Evolutionary conservation across 2,797 vertebrate species (phyloP).

Genomic region (Esox lucius): DNA sequence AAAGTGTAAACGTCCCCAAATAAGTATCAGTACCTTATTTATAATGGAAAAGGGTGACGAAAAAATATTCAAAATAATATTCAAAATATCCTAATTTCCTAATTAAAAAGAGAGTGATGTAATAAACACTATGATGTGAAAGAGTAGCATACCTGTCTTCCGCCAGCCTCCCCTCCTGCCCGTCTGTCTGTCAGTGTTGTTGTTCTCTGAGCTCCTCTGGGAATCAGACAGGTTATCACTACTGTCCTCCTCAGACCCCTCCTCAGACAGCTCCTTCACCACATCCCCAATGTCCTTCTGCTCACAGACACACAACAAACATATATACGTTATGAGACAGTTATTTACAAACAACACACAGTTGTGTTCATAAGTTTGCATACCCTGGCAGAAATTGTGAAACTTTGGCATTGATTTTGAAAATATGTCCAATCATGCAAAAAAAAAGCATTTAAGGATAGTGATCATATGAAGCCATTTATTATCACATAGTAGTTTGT

Average conservation of each 20-base stretch:
- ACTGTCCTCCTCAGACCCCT: slow-evolving; percentile 92
- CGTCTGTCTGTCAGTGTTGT: slow-evolving; percentile 77
- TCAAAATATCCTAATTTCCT: background rate
- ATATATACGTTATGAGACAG: slow-evolving; percentile 7
- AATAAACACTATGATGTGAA: slow-evolving; percentile 13
- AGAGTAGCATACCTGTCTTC: slow-evolving; percentile 82
- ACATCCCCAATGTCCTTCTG: slow-evolving; percentile 90
- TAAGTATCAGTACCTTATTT: background rate
- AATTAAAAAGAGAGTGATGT: background rate
- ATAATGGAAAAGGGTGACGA: background rate
- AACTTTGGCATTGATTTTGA: no score
- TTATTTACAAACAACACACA: no score
- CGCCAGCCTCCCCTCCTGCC: slow-evolving; percentile 86
- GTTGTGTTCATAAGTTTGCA: no score
- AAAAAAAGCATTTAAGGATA: no score
- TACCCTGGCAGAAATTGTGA: no score
- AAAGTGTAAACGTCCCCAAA: background rate
- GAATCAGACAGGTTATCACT: slow-evolving; percentile 89
- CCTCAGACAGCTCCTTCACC: slow-evolving; percentile 88
- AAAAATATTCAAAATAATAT: background rate
- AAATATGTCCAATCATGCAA: no score
- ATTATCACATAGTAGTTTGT: no score
- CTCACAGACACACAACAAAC: slow-evolving; percentile 28
- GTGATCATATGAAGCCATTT: no score
- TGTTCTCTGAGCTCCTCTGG: slow-evolving; percentile 80